Evolutionary conservation across 1,140 invertebrate genomes (phyloP).

Genomic region (Zelostemma sp.): DNA sequence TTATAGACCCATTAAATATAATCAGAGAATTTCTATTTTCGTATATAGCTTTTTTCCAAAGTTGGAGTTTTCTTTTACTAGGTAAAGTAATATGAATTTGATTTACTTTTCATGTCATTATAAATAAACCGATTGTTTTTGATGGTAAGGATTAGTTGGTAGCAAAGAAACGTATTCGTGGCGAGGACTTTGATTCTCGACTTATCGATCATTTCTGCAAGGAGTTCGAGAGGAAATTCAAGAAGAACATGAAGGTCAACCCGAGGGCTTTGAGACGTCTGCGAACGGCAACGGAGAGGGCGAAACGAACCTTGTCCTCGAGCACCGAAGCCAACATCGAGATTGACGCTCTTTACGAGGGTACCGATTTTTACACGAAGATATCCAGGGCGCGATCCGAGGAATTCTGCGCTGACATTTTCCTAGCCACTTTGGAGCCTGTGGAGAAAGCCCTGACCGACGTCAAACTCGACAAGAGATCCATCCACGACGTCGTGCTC

Average conservation of each 20-base stretch:
- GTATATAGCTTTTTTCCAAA: too few species aligned
- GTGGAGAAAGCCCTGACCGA: slow-evolving; percentile 80
- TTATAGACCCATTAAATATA: too few species aligned
- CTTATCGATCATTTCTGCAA: slow-evolving; percentile 80
- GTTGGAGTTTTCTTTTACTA: too few species aligned
- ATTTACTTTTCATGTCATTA: too few species aligned
- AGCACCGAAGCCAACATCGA: slow-evolving; percentile 73
- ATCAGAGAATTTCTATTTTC: too few species aligned
- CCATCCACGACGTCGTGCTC: slow-evolving; percentile 83
- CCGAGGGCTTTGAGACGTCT: slow-evolving; percentile 73
- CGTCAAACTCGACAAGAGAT: slow-evolving; percentile 79
- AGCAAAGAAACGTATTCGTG: too few species aligned
- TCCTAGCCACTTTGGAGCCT: slow-evolving; percentile 73
- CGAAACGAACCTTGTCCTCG: slow-evolving; percentile 73
- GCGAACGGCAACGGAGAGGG: slow-evolving; percentile 75
- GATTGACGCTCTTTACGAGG: slow-evolving; percentile 72
- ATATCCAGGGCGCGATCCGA: slow-evolving; percentile 75
- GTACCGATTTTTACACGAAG: slow-evolving; percentile 75
- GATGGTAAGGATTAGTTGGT: too few species aligned
- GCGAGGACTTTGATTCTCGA: slow-evolving; percentile 88
- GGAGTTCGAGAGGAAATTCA: slow-evolving; percentile 72
- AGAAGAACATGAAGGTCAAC: slow-evolving; percentile 68
- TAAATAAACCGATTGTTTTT: too few species aligned
- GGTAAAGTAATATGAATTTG: too few species aligned
- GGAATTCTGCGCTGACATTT: slow-evolving; percentile 75